phyloP scores from a whole-genome alignment of 2,113 vertebrate genomes.

The Trachemys scripta region DNA sequence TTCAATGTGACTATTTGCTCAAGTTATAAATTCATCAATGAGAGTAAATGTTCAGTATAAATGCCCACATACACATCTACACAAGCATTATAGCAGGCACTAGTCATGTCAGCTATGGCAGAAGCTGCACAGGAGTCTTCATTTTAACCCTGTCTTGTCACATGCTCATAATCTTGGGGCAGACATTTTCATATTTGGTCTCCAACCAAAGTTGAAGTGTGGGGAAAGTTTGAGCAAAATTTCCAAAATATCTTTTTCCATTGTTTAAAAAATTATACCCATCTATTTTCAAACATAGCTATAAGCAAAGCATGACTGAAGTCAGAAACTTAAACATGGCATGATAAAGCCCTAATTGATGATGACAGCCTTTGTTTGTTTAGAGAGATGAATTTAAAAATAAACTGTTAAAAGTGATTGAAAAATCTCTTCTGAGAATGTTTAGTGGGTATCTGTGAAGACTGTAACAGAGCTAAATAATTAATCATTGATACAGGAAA shows the following conservation, averaged over 20 bases:
- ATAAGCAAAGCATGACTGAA: neutral
- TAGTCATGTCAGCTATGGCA: neutral
- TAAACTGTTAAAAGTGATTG: neutral
- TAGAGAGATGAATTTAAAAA: neutral
- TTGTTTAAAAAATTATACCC: neutral
- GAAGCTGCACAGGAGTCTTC: neutral
- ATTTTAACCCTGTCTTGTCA: neutral
- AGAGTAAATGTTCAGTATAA: neutral
- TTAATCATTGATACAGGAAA: neutral
- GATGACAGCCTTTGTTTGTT: neutral
- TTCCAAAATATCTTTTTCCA: neutral
- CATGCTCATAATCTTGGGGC: neutral
- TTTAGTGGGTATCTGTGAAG: neutral
- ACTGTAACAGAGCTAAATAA: neutral
- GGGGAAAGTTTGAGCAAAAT: neutral
- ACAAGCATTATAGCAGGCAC: neutral
- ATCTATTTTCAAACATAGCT: neutral
- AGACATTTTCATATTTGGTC: neutral
- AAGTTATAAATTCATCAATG: constrained; percentile 25
- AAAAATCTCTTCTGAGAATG: neutral
- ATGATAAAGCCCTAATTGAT: neutral
- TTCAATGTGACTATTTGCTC: constrained; percentile 12
- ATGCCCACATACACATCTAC: neutral
- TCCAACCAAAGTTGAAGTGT: neutral
- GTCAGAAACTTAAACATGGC: neutral